Conservation (phyloP, 2,888 invertebrate genomes). For the Drosophila recens region DNA sequence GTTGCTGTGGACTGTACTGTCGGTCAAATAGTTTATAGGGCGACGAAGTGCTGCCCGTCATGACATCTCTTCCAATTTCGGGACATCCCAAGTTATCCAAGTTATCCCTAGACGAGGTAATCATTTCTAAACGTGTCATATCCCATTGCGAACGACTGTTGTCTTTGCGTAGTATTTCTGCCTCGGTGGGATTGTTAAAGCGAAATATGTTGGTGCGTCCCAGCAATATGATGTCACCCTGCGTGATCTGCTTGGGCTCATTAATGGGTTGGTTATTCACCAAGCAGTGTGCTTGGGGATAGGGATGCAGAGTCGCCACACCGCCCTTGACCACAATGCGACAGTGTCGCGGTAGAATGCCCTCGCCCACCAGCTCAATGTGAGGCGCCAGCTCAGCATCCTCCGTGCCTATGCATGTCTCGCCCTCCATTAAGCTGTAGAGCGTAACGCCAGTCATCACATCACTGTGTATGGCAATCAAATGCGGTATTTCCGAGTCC, state of each 20-base stretch:
- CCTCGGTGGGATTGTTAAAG: slow-evolving; percentile 95
- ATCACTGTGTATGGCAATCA: slow-evolving; percentile 96
- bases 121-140: slow-evolving; percentile 92
- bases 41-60: slow-evolving; percentile 71
- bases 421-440: slow-evolving; percentile 96
- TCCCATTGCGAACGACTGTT: slow-evolving; percentile 89
- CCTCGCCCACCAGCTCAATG: slow-evolving; percentile 91
- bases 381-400: slow-evolving; percentile 89
- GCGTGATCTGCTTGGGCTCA: slow-evolving; percentile 91
- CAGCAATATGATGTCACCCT: slow-evolving; percentile 92
- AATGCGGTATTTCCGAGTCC: slow-evolving; percentile 96
- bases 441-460: slow-evolving; percentile 96
- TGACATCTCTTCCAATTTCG: slow-evolving; percentile 82
- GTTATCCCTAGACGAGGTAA: slow-evolving; percentile 90
- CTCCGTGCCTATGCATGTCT: slow-evolving; percentile 93
- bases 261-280: slow-evolving; percentile 93
- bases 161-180: slow-evolving; percentile 92
- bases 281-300: slow-evolving; percentile 91
- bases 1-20: slow-evolving; percentile 84
- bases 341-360: slow-evolving; percentile 92
- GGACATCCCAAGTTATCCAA: slow-evolving; percentile 85
- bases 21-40: slow-evolving; percentile 82
- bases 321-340: slow-evolving; percentile 90
- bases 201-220: slow-evolving; percentile 93
- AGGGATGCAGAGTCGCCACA: slow-evolving; percentile 90